Base-by-base conservation (phyloP, 2,113 vertebrate species). In the Thinocorus orbignyianus region DNA sequence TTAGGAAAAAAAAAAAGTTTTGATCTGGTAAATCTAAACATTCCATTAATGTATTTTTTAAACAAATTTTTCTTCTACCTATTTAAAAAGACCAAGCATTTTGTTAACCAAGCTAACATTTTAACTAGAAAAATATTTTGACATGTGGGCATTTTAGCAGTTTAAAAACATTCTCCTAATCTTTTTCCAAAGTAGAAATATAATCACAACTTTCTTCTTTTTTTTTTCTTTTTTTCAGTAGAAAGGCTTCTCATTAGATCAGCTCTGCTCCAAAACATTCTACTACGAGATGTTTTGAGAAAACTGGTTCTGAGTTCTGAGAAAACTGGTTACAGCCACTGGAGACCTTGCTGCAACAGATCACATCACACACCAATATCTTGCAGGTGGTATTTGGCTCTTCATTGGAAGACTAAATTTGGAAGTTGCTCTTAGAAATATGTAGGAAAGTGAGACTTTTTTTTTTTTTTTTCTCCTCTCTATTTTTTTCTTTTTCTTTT, bases 401-500 rank as follows among this genome's bases (percentile, higher is more conserved):
- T 88, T 82, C 54, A 73, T 31, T 86, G 61, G 37, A 86, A 82
- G 23, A 54, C 19, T 68, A 58, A 68, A 90, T 78, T 71, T 86
- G 42, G 41, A 92, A 76, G 7, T n/a, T 33, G 11, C 13, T 33
- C 22, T 77, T 88, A 65, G n/a, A 86, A 95, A 73, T 23, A 17
- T 7, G 12, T 61, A 80, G 17, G 54, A 65, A 73, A 90, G 6
- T 37, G 20, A 93, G 17, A 52, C 12, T 6, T 12, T 37, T 58
- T n/a, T 22, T 10, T 0, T 3, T 4, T 4, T 15, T 3, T 30
- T 23, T 14, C 4, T 23, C 5, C 2, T 13, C 15, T 25, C 7
- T 5, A 3, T 58, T 2, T 14, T 7, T 7, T 18, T 18, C 8
- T 25, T 13, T 31, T 7, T 5, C 13, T 8, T 9, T 26, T 58